Evolutionary conservation across 2,797 vertebrate species (phyloP).

Genomic region (Vultur gryphus): DNA sequence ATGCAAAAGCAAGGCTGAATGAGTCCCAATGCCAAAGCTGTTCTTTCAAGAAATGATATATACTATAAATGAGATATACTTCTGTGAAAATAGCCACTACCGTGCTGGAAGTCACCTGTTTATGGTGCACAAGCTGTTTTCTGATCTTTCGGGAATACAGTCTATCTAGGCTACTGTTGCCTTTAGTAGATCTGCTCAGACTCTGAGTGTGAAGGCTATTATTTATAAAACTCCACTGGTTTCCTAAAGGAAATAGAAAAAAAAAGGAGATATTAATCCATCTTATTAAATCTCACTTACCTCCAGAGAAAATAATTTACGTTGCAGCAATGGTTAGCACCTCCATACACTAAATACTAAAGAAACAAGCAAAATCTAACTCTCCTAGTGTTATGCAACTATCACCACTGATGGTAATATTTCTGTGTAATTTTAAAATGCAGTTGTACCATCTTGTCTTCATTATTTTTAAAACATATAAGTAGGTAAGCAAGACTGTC

Average conservation of each 20-base stretch:
- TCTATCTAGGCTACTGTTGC: slow-evolving; percentile 93
- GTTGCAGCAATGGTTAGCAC: neutral
- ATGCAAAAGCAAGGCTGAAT: slow-evolving; percentile 47
- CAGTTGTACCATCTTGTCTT: neutral
- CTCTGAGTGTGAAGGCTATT: slow-evolving; percentile 96
- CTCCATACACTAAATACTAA: neutral
- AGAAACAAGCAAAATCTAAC: neutral
- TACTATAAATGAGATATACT: neutral
- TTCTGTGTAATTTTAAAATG: neutral
- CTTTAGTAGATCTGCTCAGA: slow-evolving; percentile 88
- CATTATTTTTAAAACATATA: neutral
- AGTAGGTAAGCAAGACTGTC: neutral
- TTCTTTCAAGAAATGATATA: neutral
- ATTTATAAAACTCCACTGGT: slow-evolving; percentile 99
- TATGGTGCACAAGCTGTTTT: slow-evolving; percentile 98
- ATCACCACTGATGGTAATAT: neutral
- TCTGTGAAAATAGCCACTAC: neutral
- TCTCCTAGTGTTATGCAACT: neutral
- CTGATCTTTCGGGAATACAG: slow-evolving; percentile 98
- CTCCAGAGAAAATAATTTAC: neutral
- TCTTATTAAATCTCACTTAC: neutral
- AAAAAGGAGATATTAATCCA: neutral
- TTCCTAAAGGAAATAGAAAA: slow-evolving; percentile 76
- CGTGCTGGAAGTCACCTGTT: slow-evolving; percentile 85
- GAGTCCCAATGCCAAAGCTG: slow-evolving; percentile 15